Conservation (phyloP, 2,113 vertebrate species). For the Nicator chloris region DNA sequence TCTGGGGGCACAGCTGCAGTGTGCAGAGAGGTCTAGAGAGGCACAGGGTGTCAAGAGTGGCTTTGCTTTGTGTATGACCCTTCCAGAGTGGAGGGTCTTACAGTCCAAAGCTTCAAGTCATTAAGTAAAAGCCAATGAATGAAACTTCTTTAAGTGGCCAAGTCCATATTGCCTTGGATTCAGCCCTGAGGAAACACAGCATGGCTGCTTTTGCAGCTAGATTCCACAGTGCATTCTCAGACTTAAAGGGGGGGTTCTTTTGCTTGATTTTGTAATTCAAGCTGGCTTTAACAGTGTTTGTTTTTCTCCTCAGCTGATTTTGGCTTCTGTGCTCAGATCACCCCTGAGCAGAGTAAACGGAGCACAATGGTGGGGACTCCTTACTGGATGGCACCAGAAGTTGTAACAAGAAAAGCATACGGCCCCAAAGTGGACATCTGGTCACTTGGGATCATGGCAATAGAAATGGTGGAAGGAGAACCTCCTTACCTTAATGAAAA, state of each 20-base stretch:
- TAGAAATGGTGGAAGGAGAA: constrained; percentile 99
- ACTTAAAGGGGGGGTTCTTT: not conserved
- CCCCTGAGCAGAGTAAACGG: constrained; percentile 97
- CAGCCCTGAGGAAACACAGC: not conserved
- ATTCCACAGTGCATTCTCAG: not conserved
- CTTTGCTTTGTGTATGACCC: not conserved
- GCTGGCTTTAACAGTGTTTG: not conserved
- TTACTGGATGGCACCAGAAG: constrained; percentile 99
- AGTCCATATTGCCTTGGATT: not conserved
- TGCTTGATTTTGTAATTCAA: not conserved
- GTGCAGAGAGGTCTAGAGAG: not conserved
- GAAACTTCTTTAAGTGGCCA: not conserved
- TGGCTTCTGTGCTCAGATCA: constrained; percentile 98
- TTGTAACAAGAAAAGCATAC: constrained; percentile 96
- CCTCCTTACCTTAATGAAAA: constrained; percentile 99
- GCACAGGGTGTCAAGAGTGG: not conserved
- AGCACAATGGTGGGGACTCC: constrained; percentile 99
- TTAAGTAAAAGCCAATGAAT: not conserved
- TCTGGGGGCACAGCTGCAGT: not conserved
- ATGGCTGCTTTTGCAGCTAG: not conserved
- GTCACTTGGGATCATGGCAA: constrained; percentile 99
- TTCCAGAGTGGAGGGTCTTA: not conserved
- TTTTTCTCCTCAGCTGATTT: constrained; percentile 87
- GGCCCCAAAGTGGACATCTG: constrained; percentile 98
- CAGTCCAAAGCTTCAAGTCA: not conserved